Evolutionary conservation across 1,140 invertebrate genomes (phyloP).

Genomic region (Battus philenor): DNA sequence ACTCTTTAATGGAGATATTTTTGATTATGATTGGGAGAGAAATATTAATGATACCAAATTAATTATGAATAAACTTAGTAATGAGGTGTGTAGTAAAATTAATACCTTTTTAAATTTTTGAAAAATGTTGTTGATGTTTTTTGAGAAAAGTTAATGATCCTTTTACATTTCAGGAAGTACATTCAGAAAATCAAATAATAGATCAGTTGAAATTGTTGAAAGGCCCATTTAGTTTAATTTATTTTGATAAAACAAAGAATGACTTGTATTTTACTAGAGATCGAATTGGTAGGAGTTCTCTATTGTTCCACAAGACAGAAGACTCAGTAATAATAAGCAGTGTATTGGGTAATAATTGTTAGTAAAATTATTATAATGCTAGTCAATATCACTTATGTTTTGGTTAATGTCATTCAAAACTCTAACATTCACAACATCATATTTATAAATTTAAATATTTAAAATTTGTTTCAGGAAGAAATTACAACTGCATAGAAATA

Average conservation of each 20-base stretch:
- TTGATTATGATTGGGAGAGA: constrained; percentile 47
- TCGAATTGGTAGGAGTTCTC: constrained; percentile 88
- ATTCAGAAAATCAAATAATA: constrained; percentile 33
- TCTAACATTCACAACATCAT: no score
- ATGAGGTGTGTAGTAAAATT: constrained; percentile 24
- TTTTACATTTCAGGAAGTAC: constrained; percentile 28
- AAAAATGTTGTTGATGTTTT: neutral
- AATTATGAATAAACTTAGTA: constrained; percentile 43
- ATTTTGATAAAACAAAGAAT: constrained; percentile 80
- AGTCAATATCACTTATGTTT: no score
- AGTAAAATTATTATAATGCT: constrained; percentile 16
- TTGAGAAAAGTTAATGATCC: neutral
- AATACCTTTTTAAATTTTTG: neutral
- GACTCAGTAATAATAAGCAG: constrained; percentile 76
- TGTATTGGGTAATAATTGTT: constrained; percentile 67
- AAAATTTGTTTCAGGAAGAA: constrained; percentile 52
- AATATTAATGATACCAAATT: constrained; percentile 43
- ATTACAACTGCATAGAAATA: constrained; percentile 80
- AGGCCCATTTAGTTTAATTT: constrained; percentile 92
- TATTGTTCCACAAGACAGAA: constrained; percentile 80
- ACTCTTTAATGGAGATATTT: constrained; percentile 72
- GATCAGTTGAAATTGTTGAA: constrained; percentile 70
- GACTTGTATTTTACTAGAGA: constrained; percentile 91
- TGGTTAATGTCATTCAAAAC: no score
- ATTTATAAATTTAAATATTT: constrained; percentile 9